Evolutionary conservation across 2,888 invertebrate genomes (phyloP).

Genomic region (Hirtodrosophila histrioides): DNA sequence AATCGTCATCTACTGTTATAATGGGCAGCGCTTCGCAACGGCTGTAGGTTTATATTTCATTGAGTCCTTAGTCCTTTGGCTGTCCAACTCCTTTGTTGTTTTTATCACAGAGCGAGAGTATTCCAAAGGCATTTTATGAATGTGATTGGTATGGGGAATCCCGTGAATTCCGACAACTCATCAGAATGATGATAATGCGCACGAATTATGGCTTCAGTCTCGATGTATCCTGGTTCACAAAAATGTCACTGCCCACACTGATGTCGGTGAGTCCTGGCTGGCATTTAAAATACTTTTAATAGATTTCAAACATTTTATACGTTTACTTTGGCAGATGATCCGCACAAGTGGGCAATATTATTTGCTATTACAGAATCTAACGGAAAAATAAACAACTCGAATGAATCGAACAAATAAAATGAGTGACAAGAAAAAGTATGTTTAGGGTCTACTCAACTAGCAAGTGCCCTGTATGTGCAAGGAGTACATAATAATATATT

Average conservation of each 20-base stretch:
- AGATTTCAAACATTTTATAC: neutral
- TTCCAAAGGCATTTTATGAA: constrained; percentile 72
- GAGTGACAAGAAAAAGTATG: too few relatives aligned
- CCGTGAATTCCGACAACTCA: constrained; percentile 66
- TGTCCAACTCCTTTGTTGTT: too few relatives aligned
- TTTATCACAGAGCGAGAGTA: constrained; percentile 60
- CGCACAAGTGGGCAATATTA: constrained; percentile 81
- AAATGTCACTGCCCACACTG: constrained; percentile 79
- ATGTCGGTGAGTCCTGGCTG: constrained; percentile 66
- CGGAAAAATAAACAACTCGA: constrained; percentile 43
- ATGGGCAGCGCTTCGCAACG: constrained; percentile 73
- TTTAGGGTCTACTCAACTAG: too few relatives aligned
- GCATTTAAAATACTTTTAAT: neutral
- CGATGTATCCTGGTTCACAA: constrained; percentile 79
- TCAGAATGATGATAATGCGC: constrained; percentile 80
- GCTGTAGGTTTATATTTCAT: constrained; percentile 49
- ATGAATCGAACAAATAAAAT: neutral
- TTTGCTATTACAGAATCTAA: constrained; percentile 73
- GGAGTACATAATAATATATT: too few relatives aligned
- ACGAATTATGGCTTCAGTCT: constrained; percentile 63
- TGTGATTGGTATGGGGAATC: constrained; percentile 77
- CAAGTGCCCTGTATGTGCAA: too few relatives aligned
- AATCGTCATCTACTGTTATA: constrained; percentile 77
- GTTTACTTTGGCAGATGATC: constrained; percentile 69
- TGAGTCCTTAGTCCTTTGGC: constrained; percentile 9